A percentile compares a stretch with the other conserved stretches of the same genome.
phyloP scores from a whole-genome alignment of 2,113 vertebrate species.

The Actenoides lindsayi region DNA sequence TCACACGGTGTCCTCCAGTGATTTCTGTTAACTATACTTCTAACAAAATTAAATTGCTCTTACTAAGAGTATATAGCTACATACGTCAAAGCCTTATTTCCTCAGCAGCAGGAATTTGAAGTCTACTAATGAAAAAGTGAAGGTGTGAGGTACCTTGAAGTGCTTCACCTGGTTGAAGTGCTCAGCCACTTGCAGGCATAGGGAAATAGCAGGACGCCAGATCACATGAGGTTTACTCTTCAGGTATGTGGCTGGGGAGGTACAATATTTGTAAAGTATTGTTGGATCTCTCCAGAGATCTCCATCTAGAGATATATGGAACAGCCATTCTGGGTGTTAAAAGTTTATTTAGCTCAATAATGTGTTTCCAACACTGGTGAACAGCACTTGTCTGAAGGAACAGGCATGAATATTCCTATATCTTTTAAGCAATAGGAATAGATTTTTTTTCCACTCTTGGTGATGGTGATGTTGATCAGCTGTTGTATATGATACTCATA shows the following conservation, averaged over 20 bases:
- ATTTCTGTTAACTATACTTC: not conserved
- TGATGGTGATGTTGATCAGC: not conserved
- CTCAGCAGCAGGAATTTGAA: not conserved
- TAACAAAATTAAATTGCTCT: not conserved
- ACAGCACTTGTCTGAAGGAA: not conserved
- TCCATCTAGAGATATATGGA: not conserved
- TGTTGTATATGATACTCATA: not conserved
- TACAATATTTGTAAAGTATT: not conserved
- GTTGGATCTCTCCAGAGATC: not conserved
- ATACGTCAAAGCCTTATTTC: not conserved
- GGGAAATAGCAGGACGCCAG: not conserved
- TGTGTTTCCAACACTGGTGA: not conserved
- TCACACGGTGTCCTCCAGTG: not conserved
- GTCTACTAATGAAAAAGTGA: not conserved
- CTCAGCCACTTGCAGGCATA: not conserved
- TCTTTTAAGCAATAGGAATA: not conserved
- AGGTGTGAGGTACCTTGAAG: not conserved
- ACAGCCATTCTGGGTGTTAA: not conserved
- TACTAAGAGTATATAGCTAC: not conserved
- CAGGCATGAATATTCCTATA: accelerated
- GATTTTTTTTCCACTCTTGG: not conserved
- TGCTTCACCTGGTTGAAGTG: not conserved
- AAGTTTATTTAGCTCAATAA: not conserved
- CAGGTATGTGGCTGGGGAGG: not conserved
- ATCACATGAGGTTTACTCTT: not conserved